A percentile compares a stretch with the other conserved stretches of the same genome.
These are phyloP conservation scores for Caenorhabditis brenneri DNA, from an alignment of 1,140 invertebrate species.

Conservation along the genomic window DNA sequence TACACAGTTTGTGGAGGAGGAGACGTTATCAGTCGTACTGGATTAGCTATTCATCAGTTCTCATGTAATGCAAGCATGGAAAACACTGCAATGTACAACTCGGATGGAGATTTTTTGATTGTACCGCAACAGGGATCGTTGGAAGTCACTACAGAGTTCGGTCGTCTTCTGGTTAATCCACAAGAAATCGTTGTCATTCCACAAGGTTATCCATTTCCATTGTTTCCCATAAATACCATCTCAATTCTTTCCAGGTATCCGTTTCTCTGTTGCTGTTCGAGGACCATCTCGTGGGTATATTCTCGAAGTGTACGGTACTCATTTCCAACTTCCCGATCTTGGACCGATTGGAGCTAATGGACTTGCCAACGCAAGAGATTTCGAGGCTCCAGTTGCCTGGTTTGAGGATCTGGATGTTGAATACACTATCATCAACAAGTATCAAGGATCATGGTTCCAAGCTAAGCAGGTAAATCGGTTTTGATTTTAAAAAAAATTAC, in stretches of 20 bases:
- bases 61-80: conserved; percentile 87
- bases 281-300: conserved; percentile 89
- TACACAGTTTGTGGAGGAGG: conserved; percentile 92
- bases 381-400: conserved; percentile 85
- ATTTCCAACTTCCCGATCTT: conserved; percentile 89
- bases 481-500: neutral
- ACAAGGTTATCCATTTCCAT: conserved; percentile 75
- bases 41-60: conserved; percentile 88
- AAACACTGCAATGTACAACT: conserved; percentile 85
- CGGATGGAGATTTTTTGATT: conserved; percentile 94
- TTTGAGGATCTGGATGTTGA: conserved; percentile 79
- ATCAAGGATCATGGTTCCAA: conserved; percentile 85
- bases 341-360: conserved; percentile 97
- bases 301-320: conserved; percentile 90
- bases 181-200: conserved; percentile 96
- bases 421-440: conserved; percentile 85
- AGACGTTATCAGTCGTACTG: conserved; percentile 80
- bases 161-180: conserved; percentile 83
- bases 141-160: conserved; percentile 90
- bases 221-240: neutral
- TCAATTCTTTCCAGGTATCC: conserved; percentile 78
- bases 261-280: conserved; percentile 82
- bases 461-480: conserved; percentile 73
- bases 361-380: conserved; percentile 91
- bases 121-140: conserved; percentile 89